Base-by-base conservation (phyloP, 2,888 invertebrate species). In the Autographa gamma region DNA sequence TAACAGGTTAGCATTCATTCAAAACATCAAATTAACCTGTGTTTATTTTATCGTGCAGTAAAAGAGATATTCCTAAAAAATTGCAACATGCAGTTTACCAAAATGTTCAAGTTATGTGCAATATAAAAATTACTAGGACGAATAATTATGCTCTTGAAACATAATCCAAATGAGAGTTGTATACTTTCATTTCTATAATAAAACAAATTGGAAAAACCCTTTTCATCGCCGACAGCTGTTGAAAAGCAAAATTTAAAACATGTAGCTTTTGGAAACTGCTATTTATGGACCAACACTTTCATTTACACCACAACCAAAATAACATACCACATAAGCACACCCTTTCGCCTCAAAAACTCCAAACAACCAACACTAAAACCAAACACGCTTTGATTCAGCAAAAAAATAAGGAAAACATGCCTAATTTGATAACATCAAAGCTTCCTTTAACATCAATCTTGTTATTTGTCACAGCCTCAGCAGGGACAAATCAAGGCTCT, bases 401-500 rank as follows among this genome's bases (percentile, higher is more conserved):
- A 73, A 79, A 54, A 72, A 58, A 70, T 18, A 71, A 74, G 73
- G 73, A 82, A 80, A 81, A 80, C 34, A 14, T 63, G 32, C 48
- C 61, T 72, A 76, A 77, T 79, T 74, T 74, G 71, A 79, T 81
- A 76, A 77, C 74, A 75, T 76, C 77, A 79, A 71, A 31, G 63
- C 67, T 63, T 63, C 73, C 52, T 34, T 52, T 66, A 75, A 68
- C 84, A 86, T 84, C 84, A 83, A 81, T 85, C 85, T 85, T 75
- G 77, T 79, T 82, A 86, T 86, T 86, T 85, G 82, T 85, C 85
- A 77, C 68, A 77, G 81, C 70, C 82, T 78, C 77, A 82, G 83
- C 83, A 85, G 85, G 84, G 88, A 90, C 90, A 89, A 90, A 90
- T 90, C 91, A 88, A 85, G 87, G 79, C 59, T 72, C 72, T 88